Conservation (phyloP, 2,113 vertebrate species). For the Oriolus oriolus region DNA sequence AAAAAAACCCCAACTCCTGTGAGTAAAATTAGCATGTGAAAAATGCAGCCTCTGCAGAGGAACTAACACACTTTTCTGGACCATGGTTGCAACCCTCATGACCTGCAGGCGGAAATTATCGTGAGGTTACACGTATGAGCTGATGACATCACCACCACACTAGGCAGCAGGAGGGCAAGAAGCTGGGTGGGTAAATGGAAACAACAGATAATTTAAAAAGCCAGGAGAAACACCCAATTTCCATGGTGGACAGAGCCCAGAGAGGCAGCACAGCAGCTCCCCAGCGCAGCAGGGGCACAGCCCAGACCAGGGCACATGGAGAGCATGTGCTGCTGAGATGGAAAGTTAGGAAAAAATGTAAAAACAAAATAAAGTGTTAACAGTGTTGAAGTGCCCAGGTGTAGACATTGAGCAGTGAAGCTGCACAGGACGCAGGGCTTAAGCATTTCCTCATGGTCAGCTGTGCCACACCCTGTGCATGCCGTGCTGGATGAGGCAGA, state of each 20-base stretch:
- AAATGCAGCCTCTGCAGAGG: constrained; percentile 54
- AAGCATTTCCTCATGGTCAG: accelerated
- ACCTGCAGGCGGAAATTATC: background rate
- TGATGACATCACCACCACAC: background rate
- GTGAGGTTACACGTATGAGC: background rate
- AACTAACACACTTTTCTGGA: background rate
- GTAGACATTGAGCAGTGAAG: background rate
- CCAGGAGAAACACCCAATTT: background rate
- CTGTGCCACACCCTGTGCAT: accelerated
- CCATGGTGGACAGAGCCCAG: background rate
- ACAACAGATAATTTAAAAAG: background rate
- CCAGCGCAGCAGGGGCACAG: background rate
- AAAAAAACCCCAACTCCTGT: constrained; percentile 56
- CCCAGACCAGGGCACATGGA: background rate
- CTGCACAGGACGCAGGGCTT: background rate
- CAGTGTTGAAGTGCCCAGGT: background rate
- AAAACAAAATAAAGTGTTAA: background rate
- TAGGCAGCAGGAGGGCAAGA: background rate
- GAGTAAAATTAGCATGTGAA: constrained; percentile 75
- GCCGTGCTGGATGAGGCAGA: accelerated
- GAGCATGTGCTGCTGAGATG: accelerated
- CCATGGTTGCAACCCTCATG: background rate
- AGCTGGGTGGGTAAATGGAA: background rate
- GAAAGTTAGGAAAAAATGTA: background rate
- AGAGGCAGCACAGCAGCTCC: background rate